A percentile compares a stretch with the other conserved stretches of the same genome.
Evolutionary conservation across 2,888 invertebrate species (phyloP).

Genomic region (Xestoiulus laeticollis): DNA sequence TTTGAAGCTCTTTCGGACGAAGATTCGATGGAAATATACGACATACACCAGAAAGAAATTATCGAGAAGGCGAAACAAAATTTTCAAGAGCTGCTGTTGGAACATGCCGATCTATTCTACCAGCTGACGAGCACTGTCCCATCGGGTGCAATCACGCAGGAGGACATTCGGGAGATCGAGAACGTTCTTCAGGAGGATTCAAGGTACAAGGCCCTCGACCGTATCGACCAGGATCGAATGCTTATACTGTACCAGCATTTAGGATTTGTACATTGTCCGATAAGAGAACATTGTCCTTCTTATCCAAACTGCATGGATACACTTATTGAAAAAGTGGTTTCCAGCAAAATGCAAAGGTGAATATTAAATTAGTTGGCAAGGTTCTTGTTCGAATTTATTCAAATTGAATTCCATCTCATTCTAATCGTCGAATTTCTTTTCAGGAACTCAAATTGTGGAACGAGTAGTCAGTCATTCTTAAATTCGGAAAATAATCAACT

Average conservation of each 20-base stretch:
- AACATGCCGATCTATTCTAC: slow-evolving; percentile 92
- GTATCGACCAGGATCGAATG: slow-evolving; percentile 93
- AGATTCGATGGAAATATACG: slow-evolving; percentile 92
- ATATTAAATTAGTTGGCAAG: slow-evolving; percentile 49
- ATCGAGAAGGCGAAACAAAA: slow-evolving; percentile 89
- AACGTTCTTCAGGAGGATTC: slow-evolving; percentile 91
- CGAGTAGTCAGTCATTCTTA: slow-evolving; percentile 72
- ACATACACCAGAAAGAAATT: slow-evolving; percentile 89
- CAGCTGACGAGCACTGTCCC: slow-evolving; percentile 91
- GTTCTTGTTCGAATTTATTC: neutral
- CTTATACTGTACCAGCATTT: slow-evolving; percentile 93
- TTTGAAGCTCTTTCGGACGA: slow-evolving; percentile 90
- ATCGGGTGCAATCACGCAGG: slow-evolving; percentile 87
- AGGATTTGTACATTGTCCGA: slow-evolving; percentile 94
- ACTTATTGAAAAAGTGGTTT: slow-evolving; percentile 76
- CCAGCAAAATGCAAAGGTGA: slow-evolving; percentile 67
- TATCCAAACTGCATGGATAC: slow-evolving; percentile 84
- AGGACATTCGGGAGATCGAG: slow-evolving; percentile 92
- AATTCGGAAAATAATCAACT: slow-evolving; percentile 77
- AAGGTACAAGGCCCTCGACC: slow-evolving; percentile 92
- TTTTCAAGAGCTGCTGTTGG: slow-evolving; percentile 89
- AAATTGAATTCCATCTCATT: neutral
- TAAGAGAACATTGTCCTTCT: slow-evolving; percentile 92
- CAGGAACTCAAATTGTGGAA: slow-evolving; percentile 71
- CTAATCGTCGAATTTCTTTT: neutral